phyloP scores from a whole-genome alignment of 1,140 invertebrate genomes.

The Lordiphosa clarofinis region DNA sequence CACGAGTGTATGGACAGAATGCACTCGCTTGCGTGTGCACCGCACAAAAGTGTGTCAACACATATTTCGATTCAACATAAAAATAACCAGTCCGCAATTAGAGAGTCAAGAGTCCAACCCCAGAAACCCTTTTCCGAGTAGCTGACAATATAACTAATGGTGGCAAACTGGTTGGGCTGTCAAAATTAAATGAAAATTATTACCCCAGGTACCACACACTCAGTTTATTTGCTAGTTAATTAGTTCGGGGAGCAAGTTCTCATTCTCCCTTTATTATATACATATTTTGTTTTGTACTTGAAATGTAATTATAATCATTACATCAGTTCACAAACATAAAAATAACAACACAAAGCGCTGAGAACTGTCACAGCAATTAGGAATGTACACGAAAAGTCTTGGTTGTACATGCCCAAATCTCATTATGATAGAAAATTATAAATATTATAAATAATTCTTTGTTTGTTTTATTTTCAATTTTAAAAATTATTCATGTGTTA shows the following conservation, averaged over 20 bases:
- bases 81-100: constrained; percentile 38
- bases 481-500: no score
- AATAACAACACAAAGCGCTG: constrained; percentile 20
- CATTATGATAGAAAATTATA: no score
- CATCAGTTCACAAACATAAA: constrained; percentile 28
- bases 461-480: no score
- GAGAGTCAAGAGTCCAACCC: constrained; percentile 13
- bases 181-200: constrained; percentile 71
- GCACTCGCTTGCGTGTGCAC: background rate
- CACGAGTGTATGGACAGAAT: background rate
- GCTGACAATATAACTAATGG: constrained; percentile 30
- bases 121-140: constrained; percentile 23
- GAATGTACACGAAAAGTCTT: no score
- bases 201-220: constrained; percentile 26
- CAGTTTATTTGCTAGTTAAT: constrained; percentile 62
- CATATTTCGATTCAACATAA: constrained; percentile 30
- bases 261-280: background rate
- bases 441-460: no score
- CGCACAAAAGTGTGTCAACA: constrained; percentile 66
- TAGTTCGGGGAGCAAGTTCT: constrained; percentile 18
- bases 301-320: constrained; percentile 71
- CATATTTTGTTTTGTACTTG: constrained; percentile 28
- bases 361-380: no score
- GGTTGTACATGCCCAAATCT: no score
- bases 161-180: constrained; percentile 33